Evolutionary conservation across 2,888 invertebrate genomes (phyloP), one percentile per base, ranked within the genome.

Genomic region (Nemoura dubitans): DNA sequence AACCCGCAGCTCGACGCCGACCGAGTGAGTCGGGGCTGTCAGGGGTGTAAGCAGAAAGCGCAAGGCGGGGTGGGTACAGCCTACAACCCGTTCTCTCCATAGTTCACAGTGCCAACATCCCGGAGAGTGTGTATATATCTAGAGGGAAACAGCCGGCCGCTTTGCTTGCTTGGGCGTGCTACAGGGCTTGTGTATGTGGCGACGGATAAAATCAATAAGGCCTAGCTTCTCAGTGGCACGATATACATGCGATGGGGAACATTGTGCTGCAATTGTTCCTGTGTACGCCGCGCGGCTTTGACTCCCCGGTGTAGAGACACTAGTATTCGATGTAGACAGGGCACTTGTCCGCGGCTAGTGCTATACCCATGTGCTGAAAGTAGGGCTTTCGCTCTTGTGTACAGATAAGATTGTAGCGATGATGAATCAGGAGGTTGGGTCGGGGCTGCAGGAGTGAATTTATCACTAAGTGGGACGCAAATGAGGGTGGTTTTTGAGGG

Each of bases 201-300:
- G 86, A 28, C 85, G 86, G 87, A 87, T 87, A 87, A 87, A 87
- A 87, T 87, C 87, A 87, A 87, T 87, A 87, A 87, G 87, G 87
- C 84, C 84, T 83, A 36, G 78, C 87, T 87, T 87, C 87, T 87
- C 87, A 87, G 87, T 86, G 85, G 85, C 85, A 86, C n/a, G n/a
- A n/a, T n/a, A n/a, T n/a, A n/a, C 86, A 86, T 76, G 86, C 3
- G 83, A 83, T 83, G 83, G 21, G n/a, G 30, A 81, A 30, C 81
- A 81, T 25, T 77, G 86, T 85, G 83, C 87, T 85, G 83, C 87
- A 87, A 87, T 87, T 87, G 87, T 87, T 87, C 87, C 59, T 10
- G 16, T 14, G 83, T 76, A 59, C 25, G 14, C 59, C 2, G 21
- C 10, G 21, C 59, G 59, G 14, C 21, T 21, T 59, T 59, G 59